Evolutionary conservation across 2,113 vertebrate genomes (phyloP), one percentile per base, ranked within the genome.

Genomic region (Chlorocebus sabaeus): DNA sequence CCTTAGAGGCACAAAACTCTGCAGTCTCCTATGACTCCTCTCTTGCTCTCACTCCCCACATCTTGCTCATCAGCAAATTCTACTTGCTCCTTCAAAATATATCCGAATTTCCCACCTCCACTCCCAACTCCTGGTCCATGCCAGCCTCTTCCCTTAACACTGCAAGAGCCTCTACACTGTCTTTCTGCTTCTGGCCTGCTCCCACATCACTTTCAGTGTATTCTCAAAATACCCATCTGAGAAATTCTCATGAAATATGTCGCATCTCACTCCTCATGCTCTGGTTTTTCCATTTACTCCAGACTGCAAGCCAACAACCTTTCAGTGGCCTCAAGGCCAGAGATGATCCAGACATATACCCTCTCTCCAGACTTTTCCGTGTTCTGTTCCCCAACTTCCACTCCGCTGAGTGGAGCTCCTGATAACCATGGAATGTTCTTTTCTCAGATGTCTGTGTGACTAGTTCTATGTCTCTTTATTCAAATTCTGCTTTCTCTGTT

Each of bases 121-220:
- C 1, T 30, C 4, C 6, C 2, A 13, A 1, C 32, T 32, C 11
- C 67, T 67, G 23, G 13, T 18, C 50, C 52, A 85, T 73, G 8
- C 2, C 17, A 35, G 20, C 20, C 25, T 75, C 22, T 1, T 8
- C 17, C 23, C 32, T 45, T 84, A 9, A 10, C 0, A 2, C 0
- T 2, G 32, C 9, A 50, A 2, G 18, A 55, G 3, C 16, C 8
- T 68, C 59, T 5, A 0, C 3, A 0, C 2, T 22, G 59, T 7
- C 57, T 76, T 50, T 16, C 32, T 48, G 23, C 20, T 57, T 64
- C 43, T 48, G 3, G 6, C 14, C 14, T 45, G 8, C 5, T 9
- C 0, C 14, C 16, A 23, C 6, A 1, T 2, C 25, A 2, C 4
- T 70, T 13, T 30, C 23, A 6, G 3, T 17, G 12, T 32, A 3